Base-by-base conservation (phyloP, 1,140 invertebrate species). In the Melipona quadrifasciata region DNA sequence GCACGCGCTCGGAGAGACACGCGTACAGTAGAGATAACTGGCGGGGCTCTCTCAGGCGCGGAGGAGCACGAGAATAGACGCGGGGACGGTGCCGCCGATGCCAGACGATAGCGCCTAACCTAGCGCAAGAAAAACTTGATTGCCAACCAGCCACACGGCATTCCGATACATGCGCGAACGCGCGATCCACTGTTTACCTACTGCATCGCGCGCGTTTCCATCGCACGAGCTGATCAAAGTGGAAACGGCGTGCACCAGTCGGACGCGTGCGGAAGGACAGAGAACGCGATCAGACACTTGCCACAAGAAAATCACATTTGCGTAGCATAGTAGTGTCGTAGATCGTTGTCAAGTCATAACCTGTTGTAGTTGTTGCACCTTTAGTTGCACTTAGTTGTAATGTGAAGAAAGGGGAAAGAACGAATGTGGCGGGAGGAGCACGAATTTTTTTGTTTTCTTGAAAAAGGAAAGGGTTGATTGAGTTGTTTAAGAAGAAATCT, bases 31-130 rank as follows among this genome's bases (percentile, higher is more conserved):
- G n/a, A 27, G 71, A 51, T 81, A 51, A 24, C 39, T 17, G 55
- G 55, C 4, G 11, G 6, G 39, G 8, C 0, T 31, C 24, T 24
- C 12, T 17, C 53, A 6, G 27, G 4, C 16, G 1, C 70, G 27
- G 4, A 83, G 19, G 86, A 87, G 85, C 84, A 65, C 82, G 89
- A 91, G 89, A 92, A 92, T 93, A 92, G 91, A 91, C 34, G 70
- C 87, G 51, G 47, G 47, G 73, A 74, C 90, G 88, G 90, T 90
- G 90, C 90, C 80, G 82, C 82, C 89, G 84, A 71, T 77, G 34
- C 34, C 86, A 73, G 85, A 89, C 89, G 73, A 87, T 89, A 90
- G 83, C 86, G 87, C 39, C 91, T 93, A 91, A 94, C 93, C 93
- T 93, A 93, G 90, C 90, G 76, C 90, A 93, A 93, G 84, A 77